Evolutionary conservation across 2,888 invertebrate genomes (phyloP).

Genomic region (Drosophila koepferae): DNA sequence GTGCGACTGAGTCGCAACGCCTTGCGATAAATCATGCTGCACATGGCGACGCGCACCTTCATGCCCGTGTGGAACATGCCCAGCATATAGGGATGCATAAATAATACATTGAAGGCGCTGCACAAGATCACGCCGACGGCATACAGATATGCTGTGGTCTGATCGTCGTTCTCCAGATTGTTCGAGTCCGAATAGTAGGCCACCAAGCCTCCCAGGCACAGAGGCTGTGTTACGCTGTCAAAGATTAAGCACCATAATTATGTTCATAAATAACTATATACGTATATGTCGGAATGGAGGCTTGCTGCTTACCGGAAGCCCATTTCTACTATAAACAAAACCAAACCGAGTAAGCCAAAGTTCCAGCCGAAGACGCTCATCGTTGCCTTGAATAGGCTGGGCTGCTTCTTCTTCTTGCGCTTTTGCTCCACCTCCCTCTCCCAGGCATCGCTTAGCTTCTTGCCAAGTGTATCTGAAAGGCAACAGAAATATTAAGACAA

Average conservation of each 20-base stretch:
- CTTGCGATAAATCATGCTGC: constrained; percentile 89
- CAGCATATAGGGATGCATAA: constrained; percentile 96
- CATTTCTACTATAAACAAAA: constrained; percentile 88
- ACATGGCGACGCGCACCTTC: constrained; percentile 88
- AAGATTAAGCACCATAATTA: constrained; percentile 29
- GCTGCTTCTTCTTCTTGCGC: constrained; percentile 83
- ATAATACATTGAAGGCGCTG: constrained; percentile 90
- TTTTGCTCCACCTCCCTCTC: constrained; percentile 86
- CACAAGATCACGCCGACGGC: constrained; percentile 90
- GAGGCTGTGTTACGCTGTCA: constrained; percentile 88
- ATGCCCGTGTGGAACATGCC: constrained; percentile 85
- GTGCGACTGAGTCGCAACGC: constrained; percentile 89
- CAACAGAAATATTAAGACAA: not conserved
- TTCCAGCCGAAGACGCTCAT: constrained; percentile 88
- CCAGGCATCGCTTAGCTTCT: constrained; percentile 87
- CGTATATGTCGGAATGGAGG: constrained; percentile 25
- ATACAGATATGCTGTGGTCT: constrained; percentile 89
- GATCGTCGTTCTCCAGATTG: constrained; percentile 57
- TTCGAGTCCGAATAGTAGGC: constrained; percentile 86
- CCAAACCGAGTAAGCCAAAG: constrained; percentile 87
- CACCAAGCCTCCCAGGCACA: constrained; percentile 88
- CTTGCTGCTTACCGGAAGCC: constrained; percentile 85
- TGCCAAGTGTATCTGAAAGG: constrained; percentile 86
- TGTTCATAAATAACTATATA: constrained; percentile 59
- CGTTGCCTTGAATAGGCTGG: constrained; percentile 85